Base-by-base conservation (phyloP, 2,888 invertebrate species). In the Isoperla grammatica region DNA sequence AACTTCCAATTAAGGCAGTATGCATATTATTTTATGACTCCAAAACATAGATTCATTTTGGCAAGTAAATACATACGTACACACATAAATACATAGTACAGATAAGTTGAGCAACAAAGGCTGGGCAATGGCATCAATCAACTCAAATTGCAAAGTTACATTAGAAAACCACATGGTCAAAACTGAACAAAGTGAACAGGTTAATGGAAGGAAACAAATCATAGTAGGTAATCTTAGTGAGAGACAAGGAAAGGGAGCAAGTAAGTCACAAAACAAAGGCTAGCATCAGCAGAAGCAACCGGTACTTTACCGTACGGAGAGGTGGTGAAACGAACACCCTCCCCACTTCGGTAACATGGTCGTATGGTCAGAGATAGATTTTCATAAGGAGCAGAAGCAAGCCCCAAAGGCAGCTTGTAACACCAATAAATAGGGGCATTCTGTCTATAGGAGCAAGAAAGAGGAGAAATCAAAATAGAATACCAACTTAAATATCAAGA, bases 331-430 rank as follows among this genome's bases (percentile, higher is more conserved):
- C 48, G 57, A 55, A 60, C 59, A 58, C 63, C 65, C 59, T 60
- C 63, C 65, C 64, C 65, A 62, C 59, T 65, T 66, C 67, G 62
- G 65, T 62, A 61, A 67, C 66, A 61, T 65, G 65, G 65, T 67
- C 63, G 66, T 63, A 62, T 63, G 75, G 76, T 79, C 79, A 79
- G 77, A 79, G 81, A 80, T 84, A 84, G 75, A 82, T 79, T 78
- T 83, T 83, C 79, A 85, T 80, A 79, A 85, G 81, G 78, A 85
- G 82, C 76, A 86, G 81, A 76, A 85, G 80, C 75, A 86, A 79
- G 75, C 90, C 91, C 89, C 90, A 90, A 77, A 92, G 81, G 81
- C 90, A 91, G 74, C 90, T 90, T 73, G 90, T 90, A 75, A 91
- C 85, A 76, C 92, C 91, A 79, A 91, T 85, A 83, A 90, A 86